These are phyloP conservation scores for Kryptolebias ocellatus DNA, from an alignment of 2,797 vertebrate species.

Conservation along the genomic window DNA sequence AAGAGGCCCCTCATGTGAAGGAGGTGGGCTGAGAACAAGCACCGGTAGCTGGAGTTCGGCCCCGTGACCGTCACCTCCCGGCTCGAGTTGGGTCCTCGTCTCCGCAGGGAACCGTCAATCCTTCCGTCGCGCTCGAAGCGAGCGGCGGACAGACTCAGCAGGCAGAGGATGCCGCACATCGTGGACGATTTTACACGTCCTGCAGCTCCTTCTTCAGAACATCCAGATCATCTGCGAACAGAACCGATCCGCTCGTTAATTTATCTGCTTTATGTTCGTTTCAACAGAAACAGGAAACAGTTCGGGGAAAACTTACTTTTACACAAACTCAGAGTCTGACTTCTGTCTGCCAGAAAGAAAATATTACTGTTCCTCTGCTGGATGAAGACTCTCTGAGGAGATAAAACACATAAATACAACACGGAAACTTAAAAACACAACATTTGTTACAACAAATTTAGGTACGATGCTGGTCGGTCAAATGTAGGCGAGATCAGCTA, in stretches of 20 bases:
- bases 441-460: too few relatives aligned
- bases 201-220: slow-evolving; percentile 87
- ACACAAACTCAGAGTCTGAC: slow-evolving; percentile 84
- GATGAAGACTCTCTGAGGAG: slow-evolving; percentile 88
- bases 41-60: slow-evolving; percentile 64
- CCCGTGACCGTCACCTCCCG: slow-evolving; percentile 68
- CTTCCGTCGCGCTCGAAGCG: slow-evolving; percentile 52
- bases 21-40: slow-evolving; percentile 90
- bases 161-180: slow-evolving; percentile 96
- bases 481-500: too few relatives aligned
- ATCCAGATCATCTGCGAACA: slow-evolving; percentile 85
- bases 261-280: neutral
- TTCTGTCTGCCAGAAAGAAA: slow-evolving; percentile 90
- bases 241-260: neutral
- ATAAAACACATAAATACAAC: too few relatives aligned
- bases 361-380: slow-evolving; percentile 96
- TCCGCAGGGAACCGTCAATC: slow-evolving; percentile 74
- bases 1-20: slow-evolving; percentile 89
- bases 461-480: too few relatives aligned
- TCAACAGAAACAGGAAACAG: neutral
- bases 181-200: slow-evolving; percentile 79
- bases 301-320: slow-evolving; percentile 85
- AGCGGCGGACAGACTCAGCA: slow-evolving; percentile 73
- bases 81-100: slow-evolving; percentile 86
- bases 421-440: too few relatives aligned